A percentile compares a stretch with the other conserved stretches of the same genome.
phyloP scores from a whole-genome alignment of 2,113 vertebrate genomes.

The Macaca nemestrina region DNA sequence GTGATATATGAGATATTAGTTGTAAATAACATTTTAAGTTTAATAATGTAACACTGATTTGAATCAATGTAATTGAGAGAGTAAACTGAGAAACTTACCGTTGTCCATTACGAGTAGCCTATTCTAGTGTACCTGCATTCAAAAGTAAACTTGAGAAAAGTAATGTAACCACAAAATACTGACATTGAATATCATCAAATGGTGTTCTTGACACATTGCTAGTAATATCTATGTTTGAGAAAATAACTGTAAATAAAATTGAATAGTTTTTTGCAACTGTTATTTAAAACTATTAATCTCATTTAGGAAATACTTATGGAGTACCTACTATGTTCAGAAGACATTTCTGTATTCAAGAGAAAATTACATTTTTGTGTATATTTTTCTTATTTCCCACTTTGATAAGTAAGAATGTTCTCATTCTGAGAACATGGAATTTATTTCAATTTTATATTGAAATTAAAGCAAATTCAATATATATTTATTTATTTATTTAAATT shows the following conservation, averaged over 20 bases:
- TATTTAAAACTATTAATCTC: not conserved
- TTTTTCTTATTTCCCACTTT: not conserved
- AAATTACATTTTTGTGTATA: not conserved
- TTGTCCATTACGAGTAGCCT: not conserved
- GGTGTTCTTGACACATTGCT: not conserved
- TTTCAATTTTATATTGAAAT: not conserved
- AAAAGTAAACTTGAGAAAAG: not conserved
- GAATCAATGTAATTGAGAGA: not conserved
- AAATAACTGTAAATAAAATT: constrained; percentile 30
- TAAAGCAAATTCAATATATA: too few relatives aligned
- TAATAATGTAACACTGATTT: not conserved
- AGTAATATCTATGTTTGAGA: constrained; percentile 11
- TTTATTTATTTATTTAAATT: too few relatives aligned
- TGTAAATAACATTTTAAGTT: not conserved
- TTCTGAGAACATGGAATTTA: not conserved
- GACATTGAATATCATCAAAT: not conserved
- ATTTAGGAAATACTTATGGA: not conserved
- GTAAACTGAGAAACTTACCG: not conserved
- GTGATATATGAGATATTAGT: not conserved
- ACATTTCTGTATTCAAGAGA: not conserved
- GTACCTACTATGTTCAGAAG: not conserved
- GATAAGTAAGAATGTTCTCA: not conserved
- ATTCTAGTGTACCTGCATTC: not conserved
- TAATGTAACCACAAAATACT: not conserved
- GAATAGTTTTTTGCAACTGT: not conserved